These are phyloP conservation scores for Papilio elwesi DNA, from an alignment of 2,888 invertebrate species.

Conservation along the genomic window DNA sequence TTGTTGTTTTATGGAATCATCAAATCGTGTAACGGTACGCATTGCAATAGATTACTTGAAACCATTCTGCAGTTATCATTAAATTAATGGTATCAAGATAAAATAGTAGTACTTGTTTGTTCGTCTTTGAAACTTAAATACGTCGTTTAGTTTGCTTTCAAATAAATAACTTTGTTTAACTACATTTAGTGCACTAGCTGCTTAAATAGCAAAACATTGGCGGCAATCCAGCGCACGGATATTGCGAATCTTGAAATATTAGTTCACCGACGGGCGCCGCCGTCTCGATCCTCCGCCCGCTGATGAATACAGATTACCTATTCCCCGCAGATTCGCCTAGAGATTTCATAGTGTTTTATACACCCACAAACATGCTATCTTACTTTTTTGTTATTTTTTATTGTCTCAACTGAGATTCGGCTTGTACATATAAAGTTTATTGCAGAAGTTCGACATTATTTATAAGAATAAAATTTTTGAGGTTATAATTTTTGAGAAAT, in stretches of 20 bases:
- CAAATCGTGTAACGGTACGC: too few species aligned
- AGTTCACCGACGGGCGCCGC: constrained; percentile 27
- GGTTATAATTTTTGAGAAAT: too few species aligned
- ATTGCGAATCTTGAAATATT: constrained; percentile 41
- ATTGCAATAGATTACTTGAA: too few species aligned
- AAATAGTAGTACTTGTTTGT: neutral
- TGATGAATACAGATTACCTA: constrained; percentile 35
- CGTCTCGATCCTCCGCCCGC: constrained; percentile 1
- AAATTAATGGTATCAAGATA: neutral
- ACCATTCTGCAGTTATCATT: too few species aligned
- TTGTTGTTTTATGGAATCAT: too few species aligned
- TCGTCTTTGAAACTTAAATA: too few species aligned
- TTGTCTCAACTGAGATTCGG: constrained; percentile 2
- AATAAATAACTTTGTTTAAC: too few species aligned
- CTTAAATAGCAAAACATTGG: constrained; percentile 16
- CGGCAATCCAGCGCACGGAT: constrained; percentile 37
- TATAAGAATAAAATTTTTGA: neutral
- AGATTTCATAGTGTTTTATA: constrained; percentile 32
- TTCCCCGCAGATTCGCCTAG: constrained; percentile 18
- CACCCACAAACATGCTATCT: constrained; percentile 15
- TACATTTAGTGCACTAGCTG: neutral
- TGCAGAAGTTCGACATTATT: neutral
- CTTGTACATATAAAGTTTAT: neutral
- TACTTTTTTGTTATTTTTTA: neutral
- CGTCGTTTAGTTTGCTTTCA: too few species aligned